phyloP scores from a whole-genome alignment of 2,797 vertebrate genomes.

The Benthosema pterotum region DNA sequence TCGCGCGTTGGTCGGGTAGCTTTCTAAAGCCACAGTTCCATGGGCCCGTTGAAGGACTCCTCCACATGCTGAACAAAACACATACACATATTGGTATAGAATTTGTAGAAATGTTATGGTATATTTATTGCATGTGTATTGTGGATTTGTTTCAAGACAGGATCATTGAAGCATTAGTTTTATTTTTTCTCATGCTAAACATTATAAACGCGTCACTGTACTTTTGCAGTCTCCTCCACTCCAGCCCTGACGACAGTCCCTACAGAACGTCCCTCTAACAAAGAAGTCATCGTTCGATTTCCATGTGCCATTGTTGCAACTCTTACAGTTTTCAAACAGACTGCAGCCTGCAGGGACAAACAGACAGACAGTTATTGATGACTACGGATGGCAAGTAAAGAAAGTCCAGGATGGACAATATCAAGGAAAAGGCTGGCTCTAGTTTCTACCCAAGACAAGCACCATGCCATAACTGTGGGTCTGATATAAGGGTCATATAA shows the following conservation, averaged over 20 bases:
- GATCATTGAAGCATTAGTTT: too few species aligned
- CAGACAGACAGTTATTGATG: not conserved
- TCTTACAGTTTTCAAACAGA: constrained; percentile 94
- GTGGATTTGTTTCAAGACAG: too few species aligned
- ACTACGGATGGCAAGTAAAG: too few species aligned
- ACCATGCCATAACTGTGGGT: too few species aligned
- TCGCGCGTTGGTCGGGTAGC: constrained; percentile 87
- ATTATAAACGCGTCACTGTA: constrained; percentile 73
- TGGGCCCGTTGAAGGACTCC: constrained; percentile 82
- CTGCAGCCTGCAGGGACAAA: constrained; percentile 86
- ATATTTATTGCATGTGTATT: too few species aligned
- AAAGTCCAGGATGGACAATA: too few species aligned
- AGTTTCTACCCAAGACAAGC: too few species aligned
- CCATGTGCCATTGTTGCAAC: constrained; percentile 92
- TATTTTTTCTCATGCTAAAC: not conserved
- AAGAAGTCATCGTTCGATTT: constrained; percentile 89
- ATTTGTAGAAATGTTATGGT: not conserved
- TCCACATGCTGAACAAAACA: constrained; percentile 81
- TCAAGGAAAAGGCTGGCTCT: too few species aligned
- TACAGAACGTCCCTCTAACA: constrained; percentile 87
- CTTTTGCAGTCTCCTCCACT: constrained; percentile 92
- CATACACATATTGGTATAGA: constrained; percentile 30
- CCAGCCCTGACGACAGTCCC: constrained; percentile 89
- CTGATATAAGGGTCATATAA: too few species aligned
- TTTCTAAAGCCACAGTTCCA: constrained; percentile 88